Evolutionary conservation across 2,888 invertebrate genomes (phyloP), one percentile per base, ranked within the genome.

Genomic region (Tenthredo mesomela): DNA sequence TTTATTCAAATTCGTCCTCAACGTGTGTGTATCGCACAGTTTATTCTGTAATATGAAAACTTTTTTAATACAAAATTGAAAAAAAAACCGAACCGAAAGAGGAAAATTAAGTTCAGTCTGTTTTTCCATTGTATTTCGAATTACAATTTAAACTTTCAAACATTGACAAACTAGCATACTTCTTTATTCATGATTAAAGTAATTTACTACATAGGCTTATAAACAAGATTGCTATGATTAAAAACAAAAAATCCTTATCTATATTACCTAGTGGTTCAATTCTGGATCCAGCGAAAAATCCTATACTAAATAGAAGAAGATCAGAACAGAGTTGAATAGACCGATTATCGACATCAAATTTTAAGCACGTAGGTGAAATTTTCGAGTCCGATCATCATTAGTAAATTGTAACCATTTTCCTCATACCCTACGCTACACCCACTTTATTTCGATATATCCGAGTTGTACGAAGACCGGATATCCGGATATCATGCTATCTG

Each of bases 401-500:
- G 54, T 7, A 29, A 4, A 77, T 50, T n/a, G 18, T 7, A 21
- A 50, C 7, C 77, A 54, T 18, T 77, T 4, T 29, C 18, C 54
- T 25, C 12, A 80, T 40, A 71, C 71, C 71, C 37, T 40, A 33
- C 40, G 9, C 58, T n/a, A 10, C 58, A 80, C 58, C 77, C 80
- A 61, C 80, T 67, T 33, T 7, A 50, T 29, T 54, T 54, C 50
- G 77, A 77, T 40, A 37, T 40, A 61, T 80, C 21, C 80, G 61
- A 80, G 58, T 54, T 50, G 50, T 10, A 10, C n/a, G 58, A 50
- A 58, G 21, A 80, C 80, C 80, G 80, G 80, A 80, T 21, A 29
- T 80, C 80, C 80, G 61, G 61, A 80, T 21, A 61, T 40, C 7
- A 21, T 40, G 80, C 58, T 80, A 80, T 61, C 80, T 6, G 80